Evolutionary conservation across 2,888 invertebrate genomes (phyloP), one percentile per base, ranked within the genome.

Genomic region (Hypolimnas misippus): DNA sequence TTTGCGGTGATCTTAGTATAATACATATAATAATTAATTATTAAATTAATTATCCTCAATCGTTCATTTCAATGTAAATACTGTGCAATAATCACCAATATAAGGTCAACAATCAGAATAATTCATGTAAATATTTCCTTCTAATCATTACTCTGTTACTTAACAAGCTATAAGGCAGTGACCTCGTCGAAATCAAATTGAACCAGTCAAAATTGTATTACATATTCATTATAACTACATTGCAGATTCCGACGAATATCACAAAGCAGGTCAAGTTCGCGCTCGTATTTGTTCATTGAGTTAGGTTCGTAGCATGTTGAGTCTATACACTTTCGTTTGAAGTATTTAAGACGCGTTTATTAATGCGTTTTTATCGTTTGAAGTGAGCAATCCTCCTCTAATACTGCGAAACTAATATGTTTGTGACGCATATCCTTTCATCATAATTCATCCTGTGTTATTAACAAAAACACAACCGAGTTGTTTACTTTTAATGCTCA

Each of bases 261-360:
- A 71, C 69, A 74, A 77, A 61, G 69, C 75, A 50, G 84, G 83
- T 70, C 76, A 75, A 70, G 82, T 84, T 67, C 85, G 84, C 68
- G 84, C 87, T 69, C 84, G 89, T 70, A 78, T 89, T 73, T 89
- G 88, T 78, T 82, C 89, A 60, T 77, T 89, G 79, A 89, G 87
- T 83, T 91, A 90, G 90, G 90, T 90, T 87, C 82, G 90, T 90
- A 79, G 88, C 85, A 84, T 88, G 85, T n/a, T 25, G 25, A 25
- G 66, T 81, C 55, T 12, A 53, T 35, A 44, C 52, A 16, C 42
- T 57, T 57, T 51, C 4, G 19, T 46, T 17, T 21, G 19, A 10
- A 46, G n/a, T 21, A 46, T 46, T 12, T 46, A 21, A 46, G 35
- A 33, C 16, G n/a, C 12, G 14, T 40, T 52, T 35, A 10, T 52